Percentiles rank a stretch among this genome's conserved stretches.
phyloP scores from a whole-genome alignment of 2,113 vertebrate genomes.

The Leuciscus idus region DNA sequence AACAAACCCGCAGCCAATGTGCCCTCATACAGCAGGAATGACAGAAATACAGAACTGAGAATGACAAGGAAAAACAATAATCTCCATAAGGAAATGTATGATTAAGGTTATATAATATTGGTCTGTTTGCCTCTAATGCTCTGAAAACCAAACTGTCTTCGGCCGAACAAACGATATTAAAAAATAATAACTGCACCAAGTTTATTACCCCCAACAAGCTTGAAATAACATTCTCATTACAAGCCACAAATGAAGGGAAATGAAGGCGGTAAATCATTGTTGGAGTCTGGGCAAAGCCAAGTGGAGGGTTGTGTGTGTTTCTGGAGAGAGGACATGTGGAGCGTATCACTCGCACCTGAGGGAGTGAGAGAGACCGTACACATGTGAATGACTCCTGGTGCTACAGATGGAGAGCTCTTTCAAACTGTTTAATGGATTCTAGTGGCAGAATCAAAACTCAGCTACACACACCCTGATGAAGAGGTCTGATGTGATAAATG shows the following conservation, averaged over 20 bases:
- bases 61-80: neutral
- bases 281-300: neutral
- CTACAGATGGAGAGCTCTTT: neutral
- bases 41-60: neutral
- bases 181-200: neutral
- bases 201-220: neutral
- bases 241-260: neutral
- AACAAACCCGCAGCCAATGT: neutral
- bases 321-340: neutral
- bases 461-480: neutral
- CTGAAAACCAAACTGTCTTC: neutral
- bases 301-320: neutral
- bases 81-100: neutral
- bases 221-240: neutral
- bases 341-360: neutral
- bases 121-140: neutral
- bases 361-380: neutral
- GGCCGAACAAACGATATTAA: neutral
- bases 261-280: neutral
- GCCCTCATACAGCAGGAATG: neutral
- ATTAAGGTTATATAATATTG: neutral
- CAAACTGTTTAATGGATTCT: neutral
- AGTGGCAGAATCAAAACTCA: neutral
- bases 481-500: neutral
- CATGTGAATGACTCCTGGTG: neutral